Percentiles rank a stretch among this genome's conserved stretches.
Conservation (phyloP, 2,888 invertebrate genomes). For the Cremastobaeus sp. region DNA sequence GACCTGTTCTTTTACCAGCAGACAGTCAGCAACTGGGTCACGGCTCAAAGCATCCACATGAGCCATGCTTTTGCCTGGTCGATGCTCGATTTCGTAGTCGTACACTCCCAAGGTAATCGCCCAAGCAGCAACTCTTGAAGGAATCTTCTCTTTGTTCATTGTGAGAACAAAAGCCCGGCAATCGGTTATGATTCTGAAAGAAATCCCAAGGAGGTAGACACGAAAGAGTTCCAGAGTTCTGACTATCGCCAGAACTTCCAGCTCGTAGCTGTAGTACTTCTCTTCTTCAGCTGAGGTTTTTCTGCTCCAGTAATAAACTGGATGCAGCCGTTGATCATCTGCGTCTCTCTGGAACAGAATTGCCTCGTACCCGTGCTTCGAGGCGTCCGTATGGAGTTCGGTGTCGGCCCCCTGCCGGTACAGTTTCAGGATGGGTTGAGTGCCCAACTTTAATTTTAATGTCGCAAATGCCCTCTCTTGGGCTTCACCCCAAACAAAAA, state of each 20-base stretch:
- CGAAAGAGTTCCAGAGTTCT: conserved; percentile 65
- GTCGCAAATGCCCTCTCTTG: too few species aligned
- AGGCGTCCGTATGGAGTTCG: too few species aligned
- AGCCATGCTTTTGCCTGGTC: conserved; percentile 21
- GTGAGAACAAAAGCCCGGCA: conserved; percentile 28
- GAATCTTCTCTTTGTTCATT: too few species aligned
- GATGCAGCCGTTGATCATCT: too few species aligned
- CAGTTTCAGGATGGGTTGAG: too few species aligned
- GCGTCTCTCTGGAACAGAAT: too few species aligned
- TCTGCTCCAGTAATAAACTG: conserved; percentile 62
- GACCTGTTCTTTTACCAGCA: conserved; percentile 9
- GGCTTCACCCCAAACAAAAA: too few species aligned
- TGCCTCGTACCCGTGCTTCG: too few species aligned
- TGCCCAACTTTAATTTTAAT: too few species aligned
- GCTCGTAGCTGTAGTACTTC: too few species aligned
- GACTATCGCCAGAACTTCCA: conserved; percentile 65
- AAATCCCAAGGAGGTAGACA: conserved; percentile 44
- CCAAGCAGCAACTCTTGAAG: conserved; percentile 61
- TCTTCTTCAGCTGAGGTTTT: conserved; percentile 61
- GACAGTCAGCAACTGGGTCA: not conserved
- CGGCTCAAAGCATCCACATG: conserved; percentile 63
- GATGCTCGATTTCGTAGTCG: conserved; percentile 39
- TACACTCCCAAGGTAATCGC: conserved; percentile 55
- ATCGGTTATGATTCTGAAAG: conserved; percentile 57
- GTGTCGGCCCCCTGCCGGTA: too few species aligned